Evolutionary conservation across 2,888 invertebrate genomes (phyloP).

Genomic region (Pseudococcus longispinus): DNA sequence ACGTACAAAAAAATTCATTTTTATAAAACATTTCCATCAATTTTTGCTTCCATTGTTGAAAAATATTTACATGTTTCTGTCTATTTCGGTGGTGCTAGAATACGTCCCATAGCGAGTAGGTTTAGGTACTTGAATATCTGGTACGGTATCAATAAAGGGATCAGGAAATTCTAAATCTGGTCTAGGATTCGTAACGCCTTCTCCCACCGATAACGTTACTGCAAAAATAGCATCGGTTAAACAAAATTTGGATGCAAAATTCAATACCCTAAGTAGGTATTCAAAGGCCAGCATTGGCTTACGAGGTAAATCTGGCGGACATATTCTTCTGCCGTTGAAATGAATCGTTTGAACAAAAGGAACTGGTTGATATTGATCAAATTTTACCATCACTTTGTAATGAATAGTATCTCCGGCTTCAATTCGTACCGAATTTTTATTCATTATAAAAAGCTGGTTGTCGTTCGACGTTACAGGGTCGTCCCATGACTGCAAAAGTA

Average conservation of each 20-base stretch:
- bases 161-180: constrained; percentile 58
- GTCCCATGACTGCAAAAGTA: constrained; percentile 67
- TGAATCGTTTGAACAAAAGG: constrained; percentile 67
- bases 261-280: not conserved
- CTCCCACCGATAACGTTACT: constrained; percentile 43
- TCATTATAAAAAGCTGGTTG: constrained; percentile 69
- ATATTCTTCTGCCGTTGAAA: constrained; percentile 69
- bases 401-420: constrained; percentile 68
- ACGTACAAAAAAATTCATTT: not conserved
- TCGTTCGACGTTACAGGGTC: constrained; percentile 69
- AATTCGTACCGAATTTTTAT: constrained; percentile 68
- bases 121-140: not conserved
- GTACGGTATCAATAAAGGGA: not conserved
- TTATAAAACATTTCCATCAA: not conserved
- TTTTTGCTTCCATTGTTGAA: not conserved
- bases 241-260: not conserved
- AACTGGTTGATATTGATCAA: constrained; percentile 64
- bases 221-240: not conserved
- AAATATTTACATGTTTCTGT: not conserved
- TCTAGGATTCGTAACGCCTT: constrained; percentile 48
- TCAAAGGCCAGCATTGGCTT: constrained; percentile 39
- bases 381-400: constrained; percentile 70
- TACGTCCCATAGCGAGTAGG: not conserved
- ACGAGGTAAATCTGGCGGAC: constrained; percentile 59
- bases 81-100: not conserved